These are phyloP conservation scores for Notamacropus eugenii DNA, from an alignment of 2,797 vertebrate species.

Conservation along the genomic window DNA sequence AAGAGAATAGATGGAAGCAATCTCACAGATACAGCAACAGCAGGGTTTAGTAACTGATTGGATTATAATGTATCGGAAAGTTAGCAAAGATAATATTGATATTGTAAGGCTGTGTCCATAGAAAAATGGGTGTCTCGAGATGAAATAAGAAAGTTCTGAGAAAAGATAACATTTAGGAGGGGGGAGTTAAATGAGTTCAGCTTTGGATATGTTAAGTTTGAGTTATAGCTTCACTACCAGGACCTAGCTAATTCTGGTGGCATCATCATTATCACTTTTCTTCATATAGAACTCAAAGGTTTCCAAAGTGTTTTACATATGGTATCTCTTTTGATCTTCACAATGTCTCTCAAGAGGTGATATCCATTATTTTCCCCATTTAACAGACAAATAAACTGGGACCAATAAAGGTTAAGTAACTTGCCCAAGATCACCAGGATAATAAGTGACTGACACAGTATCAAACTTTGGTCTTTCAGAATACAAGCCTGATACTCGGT, in stretches of 20 bases:
- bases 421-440: background rate
- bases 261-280: background rate
- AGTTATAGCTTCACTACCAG: background rate
- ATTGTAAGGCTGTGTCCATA: background rate
- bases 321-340: background rate
- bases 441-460: background rate
- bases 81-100: background rate
- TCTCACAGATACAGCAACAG: background rate
- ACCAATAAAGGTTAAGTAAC: background rate
- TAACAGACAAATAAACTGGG: background rate
- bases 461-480: background rate
- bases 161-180: background rate
- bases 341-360: background rate
- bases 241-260: background rate
- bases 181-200: background rate
- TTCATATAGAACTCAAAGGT: background rate
- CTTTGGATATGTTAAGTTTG: background rate
- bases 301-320: background rate
- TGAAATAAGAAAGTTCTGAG: background rate
- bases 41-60: background rate
- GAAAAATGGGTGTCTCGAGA: background rate
- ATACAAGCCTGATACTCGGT: background rate
- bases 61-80: background rate
- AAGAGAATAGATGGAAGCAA: background rate
- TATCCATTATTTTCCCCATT: background rate